Evolutionary conservation across 2,113 vertebrate species (phyloP), one percentile per base, ranked within the genome.

Genomic region (Dendrocopos noguchii): DNA sequence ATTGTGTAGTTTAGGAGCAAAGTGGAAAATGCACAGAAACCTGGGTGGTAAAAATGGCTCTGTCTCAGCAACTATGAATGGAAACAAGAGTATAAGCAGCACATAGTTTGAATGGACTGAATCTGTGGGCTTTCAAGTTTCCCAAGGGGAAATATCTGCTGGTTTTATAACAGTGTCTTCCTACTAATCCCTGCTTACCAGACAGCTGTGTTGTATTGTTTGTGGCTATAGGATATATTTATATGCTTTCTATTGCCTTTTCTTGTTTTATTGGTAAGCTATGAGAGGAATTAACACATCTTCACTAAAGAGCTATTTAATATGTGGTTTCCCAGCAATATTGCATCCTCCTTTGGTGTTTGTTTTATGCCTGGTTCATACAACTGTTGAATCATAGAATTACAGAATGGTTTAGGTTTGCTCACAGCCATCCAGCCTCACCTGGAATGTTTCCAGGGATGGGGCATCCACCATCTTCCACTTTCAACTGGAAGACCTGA

Each of bases 111-210:
- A 93, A 66, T 27, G 36, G 78, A 63, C 47, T 72, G 36, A 34
- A 75, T 92, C 85, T 71, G 18, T 60, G 17, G 31, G 25, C 34
- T 16, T 83, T 90, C 53, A 83, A 46, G 10, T 91, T 91, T 87
- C 87, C 57, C 82, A 46, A 74, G 91, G 70, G 95, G 92, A 93
- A 89, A 83, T 64, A 89, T n/a, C 36, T 81, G 39, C 64, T 67
- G 47, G 77, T 87, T 80, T 73, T 89, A 9, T 75, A 85, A 83
- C 36, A 83, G 28, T n/a, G 34, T 83, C 76, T 50, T 79, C 53
- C 47, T 75, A 50, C 47, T 91, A 94, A 96, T 92, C 81, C 79
- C 61, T 55, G 66, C 61, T 92, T 91, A 83, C 47, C 61, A 89
- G 53, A 53, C 72, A 80, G 68, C 44, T 90, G 71, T 73, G 56